Evolutionary conservation across 1,140 invertebrate genomes (phyloP).

Genomic region (Drosophila trapezifrons): DNA sequence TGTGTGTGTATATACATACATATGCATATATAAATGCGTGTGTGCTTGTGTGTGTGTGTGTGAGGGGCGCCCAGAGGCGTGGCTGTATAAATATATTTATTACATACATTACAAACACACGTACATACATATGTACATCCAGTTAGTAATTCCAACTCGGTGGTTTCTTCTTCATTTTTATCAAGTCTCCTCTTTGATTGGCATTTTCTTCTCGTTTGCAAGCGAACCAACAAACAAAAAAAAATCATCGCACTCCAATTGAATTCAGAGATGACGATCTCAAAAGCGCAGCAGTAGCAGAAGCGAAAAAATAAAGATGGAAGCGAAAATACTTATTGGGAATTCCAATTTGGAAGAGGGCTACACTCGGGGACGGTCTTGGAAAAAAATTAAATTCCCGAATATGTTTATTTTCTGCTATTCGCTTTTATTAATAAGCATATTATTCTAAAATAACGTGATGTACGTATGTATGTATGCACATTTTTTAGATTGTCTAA

Average conservation of each 20-base stretch:
- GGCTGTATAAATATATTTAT: slow-evolving; percentile 16
- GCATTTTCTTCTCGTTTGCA: slow-evolving; percentile 19
- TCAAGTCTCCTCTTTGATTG: slow-evolving; percentile 12
- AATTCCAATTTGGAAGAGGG: slow-evolving; percentile 1
- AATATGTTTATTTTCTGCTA: no score
- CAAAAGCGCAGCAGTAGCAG: slow-evolving; percentile 16
- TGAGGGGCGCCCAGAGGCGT: slow-evolving; percentile 20
- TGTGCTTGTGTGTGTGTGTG: slow-evolving; percentile 5
- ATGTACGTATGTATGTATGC: neutral
- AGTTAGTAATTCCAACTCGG: slow-evolving; percentile 13
- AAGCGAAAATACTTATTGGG: slow-evolving; percentile 13
- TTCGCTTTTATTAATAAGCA: neutral
- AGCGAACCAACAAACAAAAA: neutral
- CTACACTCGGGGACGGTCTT: neutral
- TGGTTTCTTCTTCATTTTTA: slow-evolving; percentile 17
- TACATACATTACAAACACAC: neutral
- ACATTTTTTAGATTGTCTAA: neutral
- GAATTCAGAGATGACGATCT: slow-evolving; percentile 22
- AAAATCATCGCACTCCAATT: slow-evolving; percentile 20
- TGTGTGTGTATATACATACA: neutral
- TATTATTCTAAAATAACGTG: neutral
- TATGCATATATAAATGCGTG: neutral
- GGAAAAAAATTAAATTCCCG: neutral
- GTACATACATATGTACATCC: neutral
- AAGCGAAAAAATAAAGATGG: slow-evolving; percentile 1